Evolutionary conservation across 2,888 invertebrate genomes (phyloP), one percentile per base, ranked within the genome.

Genomic region (Acleris laterana): DNA sequence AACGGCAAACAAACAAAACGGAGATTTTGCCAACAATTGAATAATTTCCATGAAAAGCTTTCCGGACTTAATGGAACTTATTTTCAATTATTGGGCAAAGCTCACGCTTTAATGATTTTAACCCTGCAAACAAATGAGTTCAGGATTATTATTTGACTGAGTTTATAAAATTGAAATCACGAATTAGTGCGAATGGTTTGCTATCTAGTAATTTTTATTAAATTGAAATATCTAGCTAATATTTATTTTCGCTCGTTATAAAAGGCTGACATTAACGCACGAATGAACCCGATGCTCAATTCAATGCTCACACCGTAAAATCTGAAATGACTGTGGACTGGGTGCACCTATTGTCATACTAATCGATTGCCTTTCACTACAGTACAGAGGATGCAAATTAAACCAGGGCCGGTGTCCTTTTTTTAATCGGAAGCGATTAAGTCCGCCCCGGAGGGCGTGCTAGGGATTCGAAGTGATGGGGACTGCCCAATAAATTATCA

Each of bases 351-450:
- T 81, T 84, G 81, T 82, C 78, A 73, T 70, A 74, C 73, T 74
- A 82, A 81, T 82, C 77, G 78, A 80, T 76, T 72, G 68, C 74
- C 72, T 68, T 69, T 69, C 70, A 72, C 72, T 78, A 61, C 55
- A 61, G 63, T 63, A 75, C 77, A 77, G 73, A 73, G 77, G 79
- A 82, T 82, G 81, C 80, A 83, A 82, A 84, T 83, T 82, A 77
- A 80, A 79, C 76, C 75, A 76, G 77, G 75, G 77, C 72, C 71
- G 70, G 71, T 69, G 74, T 76, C 69, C 71, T 76, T 77, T 84
- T 77, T 83, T 82, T 76, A 76, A 79, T 77, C 76, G 73, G 70
- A 70, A 69, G 69, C 78, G 75, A 80, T 82, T 79, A 82, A 77
- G 71, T 72, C 74, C 70, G 70, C 73, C 73, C 71, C 71, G 68